Percentiles rank a stretch among this genome's conserved stretches.
Conservation (phyloP, 2,797 vertebrate species). For the Notamacropus eugenii region DNA sequence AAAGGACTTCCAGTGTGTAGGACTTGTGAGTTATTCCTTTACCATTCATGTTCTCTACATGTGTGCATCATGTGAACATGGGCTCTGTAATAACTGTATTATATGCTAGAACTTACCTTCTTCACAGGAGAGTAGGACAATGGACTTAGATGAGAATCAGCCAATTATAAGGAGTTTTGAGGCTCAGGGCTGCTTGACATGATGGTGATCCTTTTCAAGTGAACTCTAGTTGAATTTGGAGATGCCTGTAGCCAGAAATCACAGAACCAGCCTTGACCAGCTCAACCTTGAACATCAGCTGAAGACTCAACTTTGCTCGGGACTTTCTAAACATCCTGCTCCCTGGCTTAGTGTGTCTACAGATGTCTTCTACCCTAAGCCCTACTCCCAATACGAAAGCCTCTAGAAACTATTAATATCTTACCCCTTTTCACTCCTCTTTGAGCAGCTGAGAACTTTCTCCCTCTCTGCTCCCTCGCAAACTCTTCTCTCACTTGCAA, state of each 20-base stretch:
- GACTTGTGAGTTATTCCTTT: neutral
- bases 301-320: neutral
- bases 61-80: neutral
- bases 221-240: neutral
- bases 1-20: neutral
- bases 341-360: neutral
- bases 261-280: neutral
- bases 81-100: neutral
- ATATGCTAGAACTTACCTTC: neutral
- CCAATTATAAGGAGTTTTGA: neutral
- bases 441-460: neutral
- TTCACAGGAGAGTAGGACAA: neutral
- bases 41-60: neutral
- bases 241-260: neutral
- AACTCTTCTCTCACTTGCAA: neutral
- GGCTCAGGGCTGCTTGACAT: too few relatives aligned
- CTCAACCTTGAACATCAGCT: neutral
- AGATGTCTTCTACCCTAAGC: neutral
- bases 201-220: too few relatives aligned
- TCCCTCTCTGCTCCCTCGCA: neutral
- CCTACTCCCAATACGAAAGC: neutral
- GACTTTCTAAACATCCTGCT: neutral
- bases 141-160: neutral
- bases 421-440: neutral
- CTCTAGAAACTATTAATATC: neutral